Evolutionary conservation across 1,140 invertebrate genomes (phyloP).

Genomic region (Trichoplusia ni): DNA sequence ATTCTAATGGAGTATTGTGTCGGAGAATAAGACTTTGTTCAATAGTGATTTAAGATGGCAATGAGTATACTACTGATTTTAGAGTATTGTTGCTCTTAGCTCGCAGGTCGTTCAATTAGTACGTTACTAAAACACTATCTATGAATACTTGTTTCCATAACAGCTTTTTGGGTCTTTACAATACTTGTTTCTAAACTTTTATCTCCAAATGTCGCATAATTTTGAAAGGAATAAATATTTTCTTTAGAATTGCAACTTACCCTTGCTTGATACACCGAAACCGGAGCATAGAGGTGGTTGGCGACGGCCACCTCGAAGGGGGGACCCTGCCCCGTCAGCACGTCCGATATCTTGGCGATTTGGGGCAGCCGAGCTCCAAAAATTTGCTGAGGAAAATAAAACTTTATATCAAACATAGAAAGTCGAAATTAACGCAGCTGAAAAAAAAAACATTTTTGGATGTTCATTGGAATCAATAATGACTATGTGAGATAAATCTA

Average conservation of each 20-base stretch:
- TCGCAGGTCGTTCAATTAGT: too few relatives aligned
- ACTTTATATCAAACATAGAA: slow-evolving; percentile 2
- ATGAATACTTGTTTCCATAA: too few relatives aligned
- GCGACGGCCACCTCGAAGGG: slow-evolving; percentile 62
- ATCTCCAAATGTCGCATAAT: too few relatives aligned
- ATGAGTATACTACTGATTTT: too few relatives aligned
- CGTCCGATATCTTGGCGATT: slow-evolving; percentile 64
- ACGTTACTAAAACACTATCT: too few relatives aligned
- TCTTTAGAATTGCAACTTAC: slow-evolving; percentile 53
- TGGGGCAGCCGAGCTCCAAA: slow-evolving; percentile 56
- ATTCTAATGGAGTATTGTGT: too few relatives aligned
- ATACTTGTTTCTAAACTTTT: too few relatives aligned
- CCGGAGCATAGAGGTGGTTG: slow-evolving; percentile 61
- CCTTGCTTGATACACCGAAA: slow-evolving; percentile 61
- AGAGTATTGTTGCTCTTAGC: too few relatives aligned
- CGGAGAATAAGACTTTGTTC: too few relatives aligned
- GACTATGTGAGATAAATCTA: background rate
- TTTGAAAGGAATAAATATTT: too few relatives aligned
- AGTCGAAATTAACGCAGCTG: background rate
- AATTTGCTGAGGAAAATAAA: slow-evolving; percentile 50
- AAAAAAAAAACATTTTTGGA: background rate
- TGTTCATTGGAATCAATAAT: slow-evolving; percentile 9
- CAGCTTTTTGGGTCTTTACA: too few relatives aligned
- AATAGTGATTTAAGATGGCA: too few relatives aligned
- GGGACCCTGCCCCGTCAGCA: slow-evolving; percentile 59